These are phyloP conservation scores for Pedicia rivosa DNA, from an alignment of 2,888 invertebrate species.

Conservation along the genomic window DNA sequence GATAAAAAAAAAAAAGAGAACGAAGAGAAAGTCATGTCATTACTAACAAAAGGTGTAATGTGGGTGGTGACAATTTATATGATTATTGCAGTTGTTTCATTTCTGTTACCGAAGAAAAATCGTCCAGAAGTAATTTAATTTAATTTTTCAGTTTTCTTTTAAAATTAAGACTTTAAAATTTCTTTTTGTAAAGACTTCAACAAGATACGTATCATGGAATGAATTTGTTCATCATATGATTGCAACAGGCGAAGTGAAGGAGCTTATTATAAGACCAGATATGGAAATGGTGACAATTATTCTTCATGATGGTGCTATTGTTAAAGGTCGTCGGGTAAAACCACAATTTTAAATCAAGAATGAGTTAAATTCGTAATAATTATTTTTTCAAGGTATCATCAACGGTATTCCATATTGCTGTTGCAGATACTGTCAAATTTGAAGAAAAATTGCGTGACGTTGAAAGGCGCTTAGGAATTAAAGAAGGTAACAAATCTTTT, in stretches of 20 bases:
- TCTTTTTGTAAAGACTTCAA: constrained; percentile 17
- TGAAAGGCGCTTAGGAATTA: constrained; percentile 66
- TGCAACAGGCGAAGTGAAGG: constrained; percentile 84
- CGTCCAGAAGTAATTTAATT: constrained; percentile 47
- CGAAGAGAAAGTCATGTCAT: constrained; percentile 51
- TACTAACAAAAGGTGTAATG: constrained; percentile 58
- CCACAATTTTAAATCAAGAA: constrained; percentile 3
- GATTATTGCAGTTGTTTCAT: constrained; percentile 52
- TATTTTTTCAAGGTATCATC: constrained; percentile 36
- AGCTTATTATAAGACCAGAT: constrained; percentile 70
- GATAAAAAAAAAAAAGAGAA: constrained; percentile 37
- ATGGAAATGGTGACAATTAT: constrained; percentile 72
- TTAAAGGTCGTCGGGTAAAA: constrained; percentile 62
- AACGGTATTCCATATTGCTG: constrained; percentile 66
- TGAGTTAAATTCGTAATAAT: constrained; percentile 8
- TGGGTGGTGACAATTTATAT: constrained; percentile 67
- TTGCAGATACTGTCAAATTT: constrained; percentile 68
- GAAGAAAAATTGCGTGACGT: constrained; percentile 80
- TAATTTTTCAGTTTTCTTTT: no score
- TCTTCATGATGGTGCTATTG: constrained; percentile 67
- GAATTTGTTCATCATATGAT: constrained; percentile 93
- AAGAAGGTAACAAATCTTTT: constrained; percentile 39
- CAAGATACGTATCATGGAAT: constrained; percentile 84
- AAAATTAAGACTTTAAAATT: no score
- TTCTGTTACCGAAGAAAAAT: constrained; percentile 51